Evolutionary conservation across 64 coral and sea anemone genomes (phyloP), one percentile per base, ranked within the genome.

Genomic region (Montipora efflorescens): DNA sequence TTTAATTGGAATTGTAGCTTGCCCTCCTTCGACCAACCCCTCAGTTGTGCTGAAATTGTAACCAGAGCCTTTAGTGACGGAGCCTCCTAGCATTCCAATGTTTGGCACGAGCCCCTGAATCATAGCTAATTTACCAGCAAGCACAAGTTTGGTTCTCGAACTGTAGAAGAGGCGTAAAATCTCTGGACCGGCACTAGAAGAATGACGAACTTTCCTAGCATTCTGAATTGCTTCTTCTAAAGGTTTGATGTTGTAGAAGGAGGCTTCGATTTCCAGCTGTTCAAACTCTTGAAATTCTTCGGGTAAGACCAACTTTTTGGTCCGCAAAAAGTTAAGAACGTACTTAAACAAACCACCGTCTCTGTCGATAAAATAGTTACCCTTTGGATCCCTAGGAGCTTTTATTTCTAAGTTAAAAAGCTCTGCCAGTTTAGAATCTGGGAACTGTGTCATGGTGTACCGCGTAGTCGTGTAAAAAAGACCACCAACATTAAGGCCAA

Each of bases 331-430:
- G 16, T 91, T 91, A 1, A 98, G 82, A 8, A 98, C 67, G 49
- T 98, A 45, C 12, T 49, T 53, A 55, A 98, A 98, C 23, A 93
- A 89, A 1, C 49, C 90, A 1, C 96, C 96, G n/a, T 98, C 93
- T 23, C 96, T 53, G 59, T 98, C 96, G 5, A 98, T 95, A 45
- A 98, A 98, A 49, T 62, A 89, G 25, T 92, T 89, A 8, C 96
- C 96, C 19, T 71, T 66, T 28, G 76, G 77, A 53, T 98, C 96
- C 18, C 72, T 82, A 0, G 82, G 61, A 5, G 93, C 64, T 10
- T 87, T 79, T 11, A 51, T 89, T n/a, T 91, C 87, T 9, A 71
- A 79, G 25, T 79, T 93, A 16, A 94, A 95, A 93, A 98, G 89
- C 8, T 84, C 75, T 2, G 84, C 87, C 7, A 98, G 74, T 82